Conservation (phyloP, 2,797 vertebrate genomes). For the Clarias laeviceps region DNA sequence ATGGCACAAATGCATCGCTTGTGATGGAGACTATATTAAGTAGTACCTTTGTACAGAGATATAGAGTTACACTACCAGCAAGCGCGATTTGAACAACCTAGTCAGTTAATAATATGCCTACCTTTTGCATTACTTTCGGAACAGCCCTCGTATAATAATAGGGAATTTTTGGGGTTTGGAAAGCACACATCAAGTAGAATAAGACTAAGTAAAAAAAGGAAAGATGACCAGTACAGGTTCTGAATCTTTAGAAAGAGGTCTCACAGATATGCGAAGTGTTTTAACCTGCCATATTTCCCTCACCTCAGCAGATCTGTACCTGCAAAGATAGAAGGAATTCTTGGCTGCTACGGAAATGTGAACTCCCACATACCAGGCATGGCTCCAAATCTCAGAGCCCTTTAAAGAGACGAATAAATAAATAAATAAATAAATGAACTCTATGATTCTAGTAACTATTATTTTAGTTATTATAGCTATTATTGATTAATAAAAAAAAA, state of each 20-base stretch:
- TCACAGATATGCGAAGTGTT: background rate
- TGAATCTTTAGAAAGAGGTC: background rate
- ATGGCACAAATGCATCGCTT: too few relatives aligned
- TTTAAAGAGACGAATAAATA: background rate
- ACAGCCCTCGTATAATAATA: too few relatives aligned
- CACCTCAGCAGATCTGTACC: constrained; percentile 26
- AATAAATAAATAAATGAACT: background rate
- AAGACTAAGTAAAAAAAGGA: background rate
- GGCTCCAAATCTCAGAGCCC: background rate
- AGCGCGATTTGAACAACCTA: too few relatives aligned
- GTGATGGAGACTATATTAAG: too few relatives aligned
- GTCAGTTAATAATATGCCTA: too few relatives aligned
- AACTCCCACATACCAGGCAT: constrained; percentile 27
- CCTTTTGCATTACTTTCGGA: background rate
- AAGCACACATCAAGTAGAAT: background rate
- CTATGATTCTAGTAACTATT: background rate
- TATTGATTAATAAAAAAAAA: background rate
- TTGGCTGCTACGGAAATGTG: constrained; percentile 20
- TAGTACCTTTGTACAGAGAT: too few relatives aligned
- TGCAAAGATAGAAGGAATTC: background rate
- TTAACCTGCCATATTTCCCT: constrained; percentile 8
- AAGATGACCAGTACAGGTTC: background rate
- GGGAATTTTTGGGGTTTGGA: constrained; percentile 18
- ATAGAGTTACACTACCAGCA: too few relatives aligned
- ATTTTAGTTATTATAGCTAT: background rate